Evolutionary conservation across 2,888 invertebrate genomes (phyloP).

Genomic region (Diloba caeruleocephala): DNA sequence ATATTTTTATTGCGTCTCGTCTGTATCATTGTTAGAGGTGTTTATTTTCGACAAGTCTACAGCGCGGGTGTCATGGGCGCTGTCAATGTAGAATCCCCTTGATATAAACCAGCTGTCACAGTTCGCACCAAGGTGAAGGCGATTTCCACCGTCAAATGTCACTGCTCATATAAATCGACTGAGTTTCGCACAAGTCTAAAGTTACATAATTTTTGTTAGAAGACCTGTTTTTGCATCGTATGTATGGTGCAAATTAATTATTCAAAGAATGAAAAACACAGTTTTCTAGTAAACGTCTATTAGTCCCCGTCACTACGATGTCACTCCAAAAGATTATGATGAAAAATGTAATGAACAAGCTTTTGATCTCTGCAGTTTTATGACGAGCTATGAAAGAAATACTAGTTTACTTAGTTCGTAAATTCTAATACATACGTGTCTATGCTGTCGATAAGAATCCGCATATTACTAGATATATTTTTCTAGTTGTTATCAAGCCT

Average conservation of each 20-base stretch:
- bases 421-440: constrained; percentile 18
- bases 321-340: constrained; percentile 40
- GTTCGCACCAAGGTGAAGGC: constrained; percentile 86
- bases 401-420: constrained; percentile 28
- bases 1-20: constrained; percentile 72
- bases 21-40: constrained; percentile 77
- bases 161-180: constrained; percentile 77
- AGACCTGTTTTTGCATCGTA: constrained; percentile 32
- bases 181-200: constrained; percentile 67
- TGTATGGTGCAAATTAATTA: constrained; percentile 39
- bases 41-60: constrained; percentile 79
- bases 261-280: constrained; percentile 33
- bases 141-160: constrained; percentile 74
- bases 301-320: constrained; percentile 36
- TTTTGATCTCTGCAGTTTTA: constrained; percentile 52
- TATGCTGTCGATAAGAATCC: constrained; percentile 38
- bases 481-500: constrained; percentile 9
- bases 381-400: constrained; percentile 37
- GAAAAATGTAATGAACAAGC: constrained; percentile 26
- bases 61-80: constrained; percentile 79
- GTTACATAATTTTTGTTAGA: constrained; percentile 42
- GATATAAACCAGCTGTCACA: constrained; percentile 81
- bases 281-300: constrained; percentile 29
- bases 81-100: constrained; percentile 74
- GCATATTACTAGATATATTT: constrained; percentile 28